Conservation (phyloP, 2,113 vertebrate species). For the Sapajus apella region DNA sequence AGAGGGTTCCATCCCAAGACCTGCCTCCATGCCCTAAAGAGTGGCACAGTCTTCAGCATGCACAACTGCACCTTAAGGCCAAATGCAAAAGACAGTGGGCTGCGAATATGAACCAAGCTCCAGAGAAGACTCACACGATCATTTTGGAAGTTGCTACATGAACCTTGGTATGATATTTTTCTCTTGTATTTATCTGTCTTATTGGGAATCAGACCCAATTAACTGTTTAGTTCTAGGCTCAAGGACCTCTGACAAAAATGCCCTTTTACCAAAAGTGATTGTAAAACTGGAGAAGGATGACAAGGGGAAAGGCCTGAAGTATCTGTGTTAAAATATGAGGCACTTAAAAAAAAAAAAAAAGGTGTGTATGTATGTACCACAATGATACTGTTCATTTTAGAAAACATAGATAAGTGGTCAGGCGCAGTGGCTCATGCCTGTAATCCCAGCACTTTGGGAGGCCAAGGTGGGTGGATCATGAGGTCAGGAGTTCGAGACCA, state of each 20-base stretch:
- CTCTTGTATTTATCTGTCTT: neutral
- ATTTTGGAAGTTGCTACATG: neutral
- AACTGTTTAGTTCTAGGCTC: conserved; percentile 12
- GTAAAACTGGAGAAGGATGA: neutral
- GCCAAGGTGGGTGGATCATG: no score
- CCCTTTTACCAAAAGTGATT: neutral
- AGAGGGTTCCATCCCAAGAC: neutral
- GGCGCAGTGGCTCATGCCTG: no score
- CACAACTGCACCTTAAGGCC: neutral
- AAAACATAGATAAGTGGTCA: neutral
- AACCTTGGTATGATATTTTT: neutral
- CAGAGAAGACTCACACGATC: neutral
- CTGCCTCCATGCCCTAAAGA: neutral
- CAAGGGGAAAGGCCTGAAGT: neutral
- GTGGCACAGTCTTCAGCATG: neutral
- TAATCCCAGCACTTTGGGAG: no score
- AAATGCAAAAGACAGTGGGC: neutral
- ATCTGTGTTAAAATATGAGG: conserved; percentile 17
- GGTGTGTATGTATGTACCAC: neutral
- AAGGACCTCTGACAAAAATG: conserved; percentile 11
- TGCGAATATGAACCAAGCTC: neutral
- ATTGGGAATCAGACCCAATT: neutral
- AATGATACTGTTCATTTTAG: neutral
- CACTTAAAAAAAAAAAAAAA: neutral
- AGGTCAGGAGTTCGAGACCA: no score